A percentile compares a stretch with the other conserved stretches of the same genome.
These are phyloP conservation scores for Pagrus major DNA, from an alignment of 2,113 vertebrate species.

Conservation along the genomic window DNA sequence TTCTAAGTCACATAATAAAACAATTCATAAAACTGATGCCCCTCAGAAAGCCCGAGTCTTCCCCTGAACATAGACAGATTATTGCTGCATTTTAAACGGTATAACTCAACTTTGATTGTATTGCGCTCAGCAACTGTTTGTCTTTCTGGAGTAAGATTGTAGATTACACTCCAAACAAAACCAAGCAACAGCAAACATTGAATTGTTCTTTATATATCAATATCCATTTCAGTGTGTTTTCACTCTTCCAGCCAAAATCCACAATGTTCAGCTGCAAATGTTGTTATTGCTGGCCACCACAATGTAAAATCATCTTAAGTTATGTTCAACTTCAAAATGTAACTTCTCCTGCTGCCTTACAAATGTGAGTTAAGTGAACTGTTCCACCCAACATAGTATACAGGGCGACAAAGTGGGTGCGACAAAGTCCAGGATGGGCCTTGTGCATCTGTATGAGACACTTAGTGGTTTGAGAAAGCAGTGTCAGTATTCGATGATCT, in stretches of 20 bases:
- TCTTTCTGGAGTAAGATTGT: not conserved
- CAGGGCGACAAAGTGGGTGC: too few relatives aligned
- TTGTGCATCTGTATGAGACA: too few relatives aligned
- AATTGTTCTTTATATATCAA: not conserved
- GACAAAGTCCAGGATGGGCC: too few relatives aligned
- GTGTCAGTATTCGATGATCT: too few relatives aligned
- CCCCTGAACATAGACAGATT: not conserved
- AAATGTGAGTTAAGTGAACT: not conserved
- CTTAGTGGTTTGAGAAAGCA: too few relatives aligned
- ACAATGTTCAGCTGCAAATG: not conserved
- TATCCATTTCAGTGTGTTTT: not conserved
- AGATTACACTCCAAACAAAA: not conserved
- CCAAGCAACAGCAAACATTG: too few relatives aligned
- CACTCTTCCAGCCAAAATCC: not conserved
- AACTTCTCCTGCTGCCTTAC: not conserved
- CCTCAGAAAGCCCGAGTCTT: too few relatives aligned
- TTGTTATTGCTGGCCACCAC: not conserved
- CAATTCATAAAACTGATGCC: too few relatives aligned
- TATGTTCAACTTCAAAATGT: not conserved
- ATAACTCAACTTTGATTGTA: not conserved
- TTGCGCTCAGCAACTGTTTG: not conserved
- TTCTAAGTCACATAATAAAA: too few relatives aligned
- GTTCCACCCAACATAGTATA: too few relatives aligned
- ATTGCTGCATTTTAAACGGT: constrained; percentile 37
- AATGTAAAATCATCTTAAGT: not conserved